A percentile compares a stretch with the other conserved stretches of the same genome.
These are phyloP conservation scores for Diarsia rubi DNA, from an alignment of 2,888 invertebrate genomes.

Conservation along the genomic window DNA sequence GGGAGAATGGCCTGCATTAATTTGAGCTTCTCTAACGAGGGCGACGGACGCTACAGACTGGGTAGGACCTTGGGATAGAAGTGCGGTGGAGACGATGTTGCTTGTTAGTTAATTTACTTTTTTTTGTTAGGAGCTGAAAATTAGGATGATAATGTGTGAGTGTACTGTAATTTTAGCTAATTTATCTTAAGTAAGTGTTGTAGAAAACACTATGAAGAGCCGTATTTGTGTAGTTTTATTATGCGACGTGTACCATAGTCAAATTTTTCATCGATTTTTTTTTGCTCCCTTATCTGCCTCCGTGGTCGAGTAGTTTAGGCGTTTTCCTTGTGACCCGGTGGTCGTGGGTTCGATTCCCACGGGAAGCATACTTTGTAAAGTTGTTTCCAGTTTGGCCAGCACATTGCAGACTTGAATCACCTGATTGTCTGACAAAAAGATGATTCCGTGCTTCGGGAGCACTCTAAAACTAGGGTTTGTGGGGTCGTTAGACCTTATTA, in stretches of 20 bases:
- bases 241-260: background rate
- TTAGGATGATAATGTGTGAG: background rate
- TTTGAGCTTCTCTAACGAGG: constrained; percentile 91
- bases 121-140: background rate
- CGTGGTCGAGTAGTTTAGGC: no score
- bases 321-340: no score
- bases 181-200: background rate
- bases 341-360: no score
- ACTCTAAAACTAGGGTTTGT: no score
- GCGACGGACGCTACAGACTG: constrained; percentile 84
- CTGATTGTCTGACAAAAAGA: no score
- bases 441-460: no score
- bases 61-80: constrained; percentile 79
- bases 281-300: no score
- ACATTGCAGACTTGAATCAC: no score
- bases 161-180: background rate
- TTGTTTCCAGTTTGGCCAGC: no score
- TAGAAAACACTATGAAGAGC: background rate
- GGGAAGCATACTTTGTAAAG: no score
- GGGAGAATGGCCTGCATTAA: constrained; percentile 90
- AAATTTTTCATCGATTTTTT: no score
- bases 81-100: constrained; percentile 70
- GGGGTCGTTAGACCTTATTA: no score
- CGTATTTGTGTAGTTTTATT: background rate
- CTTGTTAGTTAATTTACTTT: background rate